A percentile compares a stretch with the other conserved stretches of the same genome.
Evolutionary conservation across 2,113 vertebrate species (phyloP).

Genomic region (Formicarius rufipectus): DNA sequence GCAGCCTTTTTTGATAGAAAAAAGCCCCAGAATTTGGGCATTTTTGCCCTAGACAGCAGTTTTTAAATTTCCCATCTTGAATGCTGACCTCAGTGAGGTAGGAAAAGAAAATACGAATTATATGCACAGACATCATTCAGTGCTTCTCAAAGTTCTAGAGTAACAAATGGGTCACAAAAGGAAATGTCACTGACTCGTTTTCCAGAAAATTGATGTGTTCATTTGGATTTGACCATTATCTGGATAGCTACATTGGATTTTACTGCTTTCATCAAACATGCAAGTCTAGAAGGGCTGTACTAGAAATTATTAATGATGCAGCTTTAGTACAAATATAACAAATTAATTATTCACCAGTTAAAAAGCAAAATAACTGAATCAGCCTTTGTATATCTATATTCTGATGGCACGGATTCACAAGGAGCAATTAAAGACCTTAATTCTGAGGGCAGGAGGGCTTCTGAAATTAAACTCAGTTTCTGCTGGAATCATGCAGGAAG

Average conservation of each 20-base stretch:
- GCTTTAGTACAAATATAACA: not conserved
- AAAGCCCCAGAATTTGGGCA: not conserved
- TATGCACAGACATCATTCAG: not conserved
- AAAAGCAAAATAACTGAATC: constrained; percentile 16
- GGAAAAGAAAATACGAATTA: not conserved
- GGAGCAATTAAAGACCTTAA: not conserved
- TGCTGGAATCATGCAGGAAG: constrained; percentile 12
- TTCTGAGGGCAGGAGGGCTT: not conserved
- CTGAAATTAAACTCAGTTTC: not conserved
- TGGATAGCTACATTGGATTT: not conserved
- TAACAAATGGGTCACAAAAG: not conserved
- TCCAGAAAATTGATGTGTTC: not conserved
- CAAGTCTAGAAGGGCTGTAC: not conserved
- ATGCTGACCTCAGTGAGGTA: not conserved
- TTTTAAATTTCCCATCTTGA: not conserved
- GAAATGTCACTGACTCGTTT: not conserved
- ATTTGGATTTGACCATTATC: not conserved
- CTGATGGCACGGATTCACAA: not conserved
- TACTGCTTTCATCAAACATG: not conserved
- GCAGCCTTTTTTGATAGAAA: not conserved
- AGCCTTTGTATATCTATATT: not conserved
- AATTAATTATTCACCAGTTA: constrained; percentile 31
- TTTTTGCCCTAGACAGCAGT: not conserved
- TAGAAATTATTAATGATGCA: constrained; percentile 24
- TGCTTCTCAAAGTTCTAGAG: not conserved